These are phyloP conservation scores for Oncorhynchus mykiss DNA, from an alignment of 2,113 vertebrate species.

Conservation along the genomic window DNA sequence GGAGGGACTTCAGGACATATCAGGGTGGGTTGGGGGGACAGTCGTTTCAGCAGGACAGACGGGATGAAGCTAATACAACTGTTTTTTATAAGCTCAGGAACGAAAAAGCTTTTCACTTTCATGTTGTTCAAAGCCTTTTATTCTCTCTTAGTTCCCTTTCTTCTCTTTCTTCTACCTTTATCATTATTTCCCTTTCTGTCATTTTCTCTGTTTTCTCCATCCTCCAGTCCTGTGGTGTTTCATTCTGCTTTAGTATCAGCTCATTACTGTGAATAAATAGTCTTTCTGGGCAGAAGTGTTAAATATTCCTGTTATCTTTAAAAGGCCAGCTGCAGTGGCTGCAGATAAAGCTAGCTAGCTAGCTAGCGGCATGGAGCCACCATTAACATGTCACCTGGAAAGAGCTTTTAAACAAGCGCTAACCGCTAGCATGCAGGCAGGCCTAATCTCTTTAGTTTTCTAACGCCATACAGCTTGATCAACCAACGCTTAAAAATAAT, in stretches of 20 bases:
- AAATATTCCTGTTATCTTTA: conserved; percentile 66
- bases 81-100: conserved; percentile 18
- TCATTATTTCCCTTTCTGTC: conserved; percentile 50
- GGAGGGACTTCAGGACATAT: background rate
- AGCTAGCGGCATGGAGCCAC: conserved; percentile 22
- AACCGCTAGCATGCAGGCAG: conserved; percentile 32
- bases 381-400: conserved; percentile 42
- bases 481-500: conserved; percentile 34
- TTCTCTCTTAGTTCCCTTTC: conserved; percentile 31
- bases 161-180: conserved; percentile 44
- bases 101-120: conserved; percentile 34
- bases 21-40: background rate
- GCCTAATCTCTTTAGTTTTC: conserved; percentile 55
- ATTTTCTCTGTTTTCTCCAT: conserved; percentile 15
- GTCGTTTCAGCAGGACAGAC: conserved; percentile 15
- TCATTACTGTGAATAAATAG: conserved; percentile 67
- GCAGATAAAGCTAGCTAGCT: conserved; percentile 41
- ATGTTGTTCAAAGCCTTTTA: conserved; percentile 50
- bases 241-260: conserved; percentile 63
- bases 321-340: conserved; percentile 66
- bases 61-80: conserved; percentile 48
- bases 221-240: conserved; percentile 46
- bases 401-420: conserved; percentile 19
- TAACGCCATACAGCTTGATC: conserved; percentile 44
- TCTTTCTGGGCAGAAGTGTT: conserved; percentile 36